phyloP scores from a whole-genome alignment of 2,797 vertebrate species.

The Chiloscyllium punctatum region DNA sequence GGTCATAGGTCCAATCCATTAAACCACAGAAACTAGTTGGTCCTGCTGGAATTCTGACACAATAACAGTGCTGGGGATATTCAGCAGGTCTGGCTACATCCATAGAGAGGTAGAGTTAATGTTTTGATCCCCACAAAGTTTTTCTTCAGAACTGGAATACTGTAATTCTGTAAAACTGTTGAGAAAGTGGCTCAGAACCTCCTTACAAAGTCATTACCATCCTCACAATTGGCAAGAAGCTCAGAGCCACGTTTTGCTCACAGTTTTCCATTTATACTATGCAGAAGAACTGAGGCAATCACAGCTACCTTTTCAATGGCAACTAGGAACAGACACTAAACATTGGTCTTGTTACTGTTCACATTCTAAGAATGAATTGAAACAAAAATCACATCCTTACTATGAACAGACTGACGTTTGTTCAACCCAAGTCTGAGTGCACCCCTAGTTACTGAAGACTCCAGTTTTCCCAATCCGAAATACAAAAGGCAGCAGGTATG shows the following conservation, averaged over 20 bases:
- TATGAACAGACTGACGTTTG: no score
- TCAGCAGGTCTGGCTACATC: no score
- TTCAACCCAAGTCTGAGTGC: background rate
- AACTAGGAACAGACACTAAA: background rate
- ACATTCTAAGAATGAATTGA: background rate
- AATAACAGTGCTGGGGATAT: no score
- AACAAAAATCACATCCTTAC: background rate
- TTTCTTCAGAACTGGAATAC: background rate
- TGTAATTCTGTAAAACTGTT: background rate
- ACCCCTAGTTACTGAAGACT: background rate
- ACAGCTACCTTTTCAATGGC: background rate
- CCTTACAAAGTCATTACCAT: background rate
- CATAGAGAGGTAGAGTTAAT: no score
- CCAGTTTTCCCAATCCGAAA: background rate
- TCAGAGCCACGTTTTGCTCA: background rate
- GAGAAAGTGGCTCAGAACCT: background rate
- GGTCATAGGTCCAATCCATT: no score
- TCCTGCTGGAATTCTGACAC: no score
- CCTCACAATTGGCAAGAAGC: background rate
- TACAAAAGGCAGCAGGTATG: background rate
- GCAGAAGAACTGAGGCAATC: background rate
- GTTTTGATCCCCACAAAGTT: no score
- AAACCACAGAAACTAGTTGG: no score
- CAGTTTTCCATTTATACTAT: background rate
- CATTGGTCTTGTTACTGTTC: background rate